phyloP scores from a whole-genome alignment of 2,888 invertebrate genomes.

The Drosophila acutilabella region DNA sequence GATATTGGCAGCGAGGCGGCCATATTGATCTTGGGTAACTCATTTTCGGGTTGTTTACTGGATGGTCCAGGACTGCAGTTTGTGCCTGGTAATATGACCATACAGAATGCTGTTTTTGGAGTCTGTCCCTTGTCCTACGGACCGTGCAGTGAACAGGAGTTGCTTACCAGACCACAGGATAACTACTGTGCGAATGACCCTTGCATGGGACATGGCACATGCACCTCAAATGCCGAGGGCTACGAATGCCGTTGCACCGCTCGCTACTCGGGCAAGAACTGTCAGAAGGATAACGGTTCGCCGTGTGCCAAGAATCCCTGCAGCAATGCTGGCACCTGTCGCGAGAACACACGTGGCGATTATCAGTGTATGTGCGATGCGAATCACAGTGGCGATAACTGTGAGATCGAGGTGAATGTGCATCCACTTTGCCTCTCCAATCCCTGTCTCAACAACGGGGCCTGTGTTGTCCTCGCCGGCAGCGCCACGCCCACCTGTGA shows the following conservation, averaged over 20 bases:
- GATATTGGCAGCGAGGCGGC: conserved; percentile 90
- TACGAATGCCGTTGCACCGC: conserved; percentile 94
- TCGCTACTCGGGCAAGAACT: conserved; percentile 94
- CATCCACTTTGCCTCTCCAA: conserved; percentile 90
- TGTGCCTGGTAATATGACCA: conserved; percentile 86
- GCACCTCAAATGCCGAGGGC: conserved; percentile 90
- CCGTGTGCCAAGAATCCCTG: conserved; percentile 90
- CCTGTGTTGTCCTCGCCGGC: conserved; percentile 89
- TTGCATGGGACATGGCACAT: conserved; percentile 93
- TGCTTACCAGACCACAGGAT: conserved; percentile 86
- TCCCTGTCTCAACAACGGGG: conserved; percentile 93
- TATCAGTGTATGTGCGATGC: conserved; percentile 90
- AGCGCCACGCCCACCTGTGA: conserved; percentile 87
- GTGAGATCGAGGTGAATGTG: conserved; percentile 90
- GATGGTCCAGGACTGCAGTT: conserved; percentile 95
- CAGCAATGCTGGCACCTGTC: conserved; percentile 90
- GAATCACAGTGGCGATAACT: conserved; percentile 89
- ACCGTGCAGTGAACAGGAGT: conserved; percentile 87
- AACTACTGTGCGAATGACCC: conserved; percentile 92
- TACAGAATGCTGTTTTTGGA: conserved; percentile 91
- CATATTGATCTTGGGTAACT: conserved; percentile 91
- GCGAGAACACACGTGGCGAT: conserved; percentile 89
- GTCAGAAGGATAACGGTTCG: conserved; percentile 92
- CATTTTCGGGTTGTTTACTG: conserved; percentile 93
- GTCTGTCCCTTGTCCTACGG: conserved; percentile 91